Conservation (phyloP, 2,797 vertebrate species). For the Vultur gryphus region DNA sequence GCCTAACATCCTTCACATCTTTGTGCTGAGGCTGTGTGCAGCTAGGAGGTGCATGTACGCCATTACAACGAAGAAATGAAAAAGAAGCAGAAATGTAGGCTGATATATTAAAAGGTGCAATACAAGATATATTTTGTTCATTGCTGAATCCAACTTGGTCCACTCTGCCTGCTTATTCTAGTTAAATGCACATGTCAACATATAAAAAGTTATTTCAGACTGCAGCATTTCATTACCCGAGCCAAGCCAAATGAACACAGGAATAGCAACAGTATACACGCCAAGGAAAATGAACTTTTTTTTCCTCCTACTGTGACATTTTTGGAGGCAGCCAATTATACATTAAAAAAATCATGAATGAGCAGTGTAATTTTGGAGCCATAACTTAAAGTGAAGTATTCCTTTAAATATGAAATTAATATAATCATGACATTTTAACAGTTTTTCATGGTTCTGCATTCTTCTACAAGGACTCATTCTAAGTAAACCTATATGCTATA, state of each 20-base stretch:
- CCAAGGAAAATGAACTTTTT: constrained; percentile 65
- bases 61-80: neutral
- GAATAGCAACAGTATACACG: constrained; percentile 40
- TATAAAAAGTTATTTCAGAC: constrained; percentile 67
- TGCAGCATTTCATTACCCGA: constrained; percentile 15
- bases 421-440: constrained; percentile 49
- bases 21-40: neutral
- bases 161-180: constrained; percentile 68
- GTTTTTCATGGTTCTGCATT: constrained; percentile 37
- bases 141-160: constrained; percentile 77
- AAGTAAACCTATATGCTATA: constrained; percentile 19
- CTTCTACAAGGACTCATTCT: constrained; percentile 19
- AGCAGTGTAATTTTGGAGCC: constrained; percentile 58
- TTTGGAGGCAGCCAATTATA: constrained; percentile 69
- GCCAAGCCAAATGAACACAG: constrained; percentile 66
- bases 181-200: constrained; percentile 75
- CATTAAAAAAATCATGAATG: constrained; percentile 68
- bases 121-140: constrained; percentile 62
- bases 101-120: neutral
- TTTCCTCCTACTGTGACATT: constrained; percentile 60
- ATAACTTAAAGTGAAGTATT: constrained; percentile 56
- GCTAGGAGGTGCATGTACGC: neutral
- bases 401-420: constrained; percentile 59
- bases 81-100: neutral
- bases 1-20: neutral